These are phyloP conservation scores for Catharus minimus DNA, from an alignment of 2,113 vertebrate species.

Conservation along the genomic window DNA sequence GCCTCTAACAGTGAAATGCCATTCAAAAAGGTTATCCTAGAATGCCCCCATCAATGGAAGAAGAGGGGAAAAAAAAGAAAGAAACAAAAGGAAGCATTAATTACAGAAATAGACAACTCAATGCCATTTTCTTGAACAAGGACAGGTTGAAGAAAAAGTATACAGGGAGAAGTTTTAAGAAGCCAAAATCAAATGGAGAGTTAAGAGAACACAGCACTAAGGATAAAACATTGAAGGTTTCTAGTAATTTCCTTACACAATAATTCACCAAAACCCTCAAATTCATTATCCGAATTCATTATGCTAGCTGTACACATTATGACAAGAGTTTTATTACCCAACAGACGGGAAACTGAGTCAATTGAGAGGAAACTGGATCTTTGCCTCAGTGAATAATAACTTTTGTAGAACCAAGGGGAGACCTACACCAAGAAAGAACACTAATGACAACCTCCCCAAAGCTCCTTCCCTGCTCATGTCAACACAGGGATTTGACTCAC, in stretches of 20 bases:
- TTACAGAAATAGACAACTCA: neutral
- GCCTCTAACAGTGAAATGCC: constrained; percentile 97
- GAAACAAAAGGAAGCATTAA: fast-evolving
- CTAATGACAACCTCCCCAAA: neutral
- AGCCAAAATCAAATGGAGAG: neutral
- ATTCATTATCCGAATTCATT: neutral
- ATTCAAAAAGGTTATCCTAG: constrained; percentile 98
- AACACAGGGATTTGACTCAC: neutral
- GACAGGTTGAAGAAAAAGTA: neutral
- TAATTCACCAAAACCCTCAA: neutral
- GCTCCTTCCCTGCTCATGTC: neutral
- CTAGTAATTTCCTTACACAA: neutral
- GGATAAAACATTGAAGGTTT: neutral
- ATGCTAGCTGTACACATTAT: neutral
- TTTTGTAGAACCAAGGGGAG: neutral
- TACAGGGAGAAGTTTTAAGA: neutral
- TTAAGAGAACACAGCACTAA: neutral
- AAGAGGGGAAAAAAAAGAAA: fast-evolving
- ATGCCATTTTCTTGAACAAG: neutral
- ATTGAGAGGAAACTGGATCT: neutral
- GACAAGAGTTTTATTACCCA: neutral
- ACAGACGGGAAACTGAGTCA: neutral
- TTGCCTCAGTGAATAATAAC: neutral
- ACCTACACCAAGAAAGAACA: neutral
- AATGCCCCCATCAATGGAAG: neutral